Base-by-base conservation (phyloP, 2,888 invertebrate species). In the Plagodis dolabraria region DNA sequence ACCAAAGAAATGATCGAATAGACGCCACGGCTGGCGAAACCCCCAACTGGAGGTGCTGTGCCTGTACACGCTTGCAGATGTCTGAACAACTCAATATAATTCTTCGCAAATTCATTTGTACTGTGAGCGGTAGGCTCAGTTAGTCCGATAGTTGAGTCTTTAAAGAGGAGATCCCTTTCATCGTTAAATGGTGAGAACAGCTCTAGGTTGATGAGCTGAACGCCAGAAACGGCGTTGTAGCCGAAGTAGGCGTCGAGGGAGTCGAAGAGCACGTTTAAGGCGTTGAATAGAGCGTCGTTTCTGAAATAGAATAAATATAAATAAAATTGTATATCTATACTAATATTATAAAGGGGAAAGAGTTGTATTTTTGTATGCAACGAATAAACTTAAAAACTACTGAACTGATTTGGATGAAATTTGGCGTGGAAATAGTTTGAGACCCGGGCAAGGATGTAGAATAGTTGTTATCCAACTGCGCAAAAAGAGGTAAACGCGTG, bases 171-270 rank as follows among this genome's bases (percentile, higher is more conserved):
- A 75, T 95, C 86, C 35, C 70, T 78, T 7, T 75, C 77, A 0
- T 89, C 86, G 60, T 94, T 92, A 79, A 95, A 95, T 0, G 90
- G 82, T 0, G 94, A 94, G 76, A 94, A 96, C 44, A 95, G 88
- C 71, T 93, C 89, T 7, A 94, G 75, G 71, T 91, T 91, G 73
- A 88, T 89, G 53, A 86, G 83, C 57, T 82, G 93, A 55, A 65
- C 77, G 22, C 71, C 70, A 0, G 60, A 63, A 0, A 82, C 88
- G 0, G 79, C 83, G 54, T 80, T 77, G 84, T 93, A 93, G 0
- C 94, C 94, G 75, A 94, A 93, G 80, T 89, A 92, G 0, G 79
- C 63, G 65, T 94, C 93, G 0, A 94, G 67, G 0, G 89, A 81
- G 48, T 93, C 86, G 2, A 94, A 80, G 0, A 93, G 75, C 0